These are phyloP conservation scores for Phyto melanocephala DNA, from an alignment of 2,888 invertebrate genomes.

Conservation along the genomic window DNA sequence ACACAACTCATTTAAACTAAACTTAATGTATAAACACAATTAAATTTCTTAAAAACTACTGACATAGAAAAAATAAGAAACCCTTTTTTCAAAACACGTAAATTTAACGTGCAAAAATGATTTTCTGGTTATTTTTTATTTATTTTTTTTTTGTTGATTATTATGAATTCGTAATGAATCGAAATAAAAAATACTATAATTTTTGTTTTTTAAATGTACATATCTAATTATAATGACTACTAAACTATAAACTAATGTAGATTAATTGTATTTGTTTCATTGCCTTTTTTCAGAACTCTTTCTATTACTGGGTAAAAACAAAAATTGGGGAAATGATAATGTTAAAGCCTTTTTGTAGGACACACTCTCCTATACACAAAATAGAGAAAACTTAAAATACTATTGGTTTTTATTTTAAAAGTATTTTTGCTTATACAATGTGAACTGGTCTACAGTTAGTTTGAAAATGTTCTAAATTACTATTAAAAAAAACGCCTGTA, in stretches of 20 bases:
- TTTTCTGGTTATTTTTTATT: background rate
- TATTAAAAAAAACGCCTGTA: constrained; percentile 29
- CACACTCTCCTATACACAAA: constrained; percentile 19
- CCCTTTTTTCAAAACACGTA: constrained; percentile 43
- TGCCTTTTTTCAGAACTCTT: constrained; percentile 38
- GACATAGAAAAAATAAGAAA: constrained; percentile 44
- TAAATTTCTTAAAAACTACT: constrained; percentile 58
- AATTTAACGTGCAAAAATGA: constrained; percentile 23
- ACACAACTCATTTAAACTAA: constrained; percentile 48
- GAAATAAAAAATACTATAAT: constrained; percentile 35
- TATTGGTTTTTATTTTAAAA: constrained; percentile 26
- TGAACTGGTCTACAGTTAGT: constrained; percentile 46
- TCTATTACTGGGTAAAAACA: constrained; percentile 11
- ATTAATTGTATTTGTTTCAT: constrained; percentile 43
- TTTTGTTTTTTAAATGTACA: constrained; percentile 16
- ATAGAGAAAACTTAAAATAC: constrained; percentile 46
- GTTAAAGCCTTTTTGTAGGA: constrained; percentile 20
- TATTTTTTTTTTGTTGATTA: background rate
- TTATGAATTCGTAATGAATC: constrained; percentile 31
- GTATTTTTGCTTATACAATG: constrained; percentile 36
- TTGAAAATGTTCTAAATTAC: constrained; percentile 42
- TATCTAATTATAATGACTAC: constrained; percentile 31
- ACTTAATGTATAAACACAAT: constrained; percentile 51
- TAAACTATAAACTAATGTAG: constrained; percentile 41
- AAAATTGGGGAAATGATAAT: constrained; percentile 14